phyloP scores from a whole-genome alignment of 2,888 invertebrate genomes.

The Dasypolia templi region DNA sequence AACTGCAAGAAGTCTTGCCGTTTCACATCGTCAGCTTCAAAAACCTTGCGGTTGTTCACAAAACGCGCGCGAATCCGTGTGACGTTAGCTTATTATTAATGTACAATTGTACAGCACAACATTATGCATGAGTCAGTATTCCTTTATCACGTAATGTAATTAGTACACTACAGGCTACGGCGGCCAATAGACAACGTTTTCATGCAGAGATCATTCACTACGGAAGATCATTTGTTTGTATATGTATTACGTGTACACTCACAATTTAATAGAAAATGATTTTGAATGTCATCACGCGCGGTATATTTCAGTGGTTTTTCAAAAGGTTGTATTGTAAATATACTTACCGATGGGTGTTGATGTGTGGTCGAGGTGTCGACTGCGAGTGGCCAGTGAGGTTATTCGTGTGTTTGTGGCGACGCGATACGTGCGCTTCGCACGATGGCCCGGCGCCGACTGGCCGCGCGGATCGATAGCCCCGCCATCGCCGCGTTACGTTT shows the following conservation, averaged over 20 bases:
- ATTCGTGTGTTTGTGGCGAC: constrained; percentile 58
- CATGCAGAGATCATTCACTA: constrained; percentile 28
- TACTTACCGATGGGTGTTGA: constrained; percentile 63
- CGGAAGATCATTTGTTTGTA: constrained; percentile 64
- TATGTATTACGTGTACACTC: constrained; percentile 54
- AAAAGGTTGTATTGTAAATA: not conserved
- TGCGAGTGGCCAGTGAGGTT: constrained; percentile 65
- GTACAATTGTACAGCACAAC: constrained; percentile 53
- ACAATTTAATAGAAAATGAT: constrained; percentile 11
- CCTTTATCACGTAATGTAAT: constrained; percentile 58
- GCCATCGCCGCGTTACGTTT: constrained; percentile 83
- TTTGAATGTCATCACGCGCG: constrained; percentile 18
- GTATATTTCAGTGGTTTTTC: not conserved
- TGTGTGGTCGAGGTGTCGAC: constrained; percentile 41
- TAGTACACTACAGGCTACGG: constrained; percentile 43
- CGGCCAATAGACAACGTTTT: constrained; percentile 21
- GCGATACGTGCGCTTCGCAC: constrained; percentile 79
- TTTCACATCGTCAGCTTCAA: constrained; percentile 4
- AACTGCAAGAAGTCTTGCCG: not conserved
- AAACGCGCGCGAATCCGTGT: constrained; percentile 62
- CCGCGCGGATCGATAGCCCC: constrained; percentile 86
- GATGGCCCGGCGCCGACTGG: constrained; percentile 86
- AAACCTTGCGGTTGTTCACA: constrained; percentile 7
- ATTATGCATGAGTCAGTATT: constrained; percentile 49
- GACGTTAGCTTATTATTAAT: constrained; percentile 54